Base-by-base conservation (phyloP, 1,140 invertebrate species). In the Mamestra configurata region DNA sequence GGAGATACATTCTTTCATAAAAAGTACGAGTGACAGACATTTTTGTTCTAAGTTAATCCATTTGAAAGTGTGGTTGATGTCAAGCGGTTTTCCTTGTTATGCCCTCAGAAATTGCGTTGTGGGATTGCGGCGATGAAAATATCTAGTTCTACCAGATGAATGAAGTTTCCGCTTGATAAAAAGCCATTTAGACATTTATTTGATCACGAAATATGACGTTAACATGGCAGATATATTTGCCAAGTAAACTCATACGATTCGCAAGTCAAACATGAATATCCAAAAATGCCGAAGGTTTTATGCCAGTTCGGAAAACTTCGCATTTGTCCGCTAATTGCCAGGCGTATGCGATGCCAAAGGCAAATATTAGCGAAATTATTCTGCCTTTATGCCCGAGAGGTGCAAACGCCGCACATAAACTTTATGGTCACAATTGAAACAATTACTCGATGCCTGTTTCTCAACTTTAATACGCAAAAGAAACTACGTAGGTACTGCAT, bases 351-450 rank as follows among this genome's bases (percentile, higher is more conserved):
- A 40, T 49, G 40, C 15, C 24, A 53, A 71, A 49, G n/a, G 46
- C 68, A 71, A 71, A 71, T 51, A 71, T 53, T 71, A 27, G 46
- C 35, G 4, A 53, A 8, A 18, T 71, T 7, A 46, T 71, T 51
- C 18, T 24, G 2, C 11, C 24, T 53, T 53, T 31, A 20, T 18
- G 7, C 8, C 40, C 35, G 4, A 15, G 13, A 59, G 11, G 24
- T 35, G 24, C n/a, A 53, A 51, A 71, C 37, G 40, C 8, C 13
- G 13, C 20, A 49, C 40, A 49, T 49, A 49, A 70, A 70, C 20
- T 70, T 22, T 37, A 70, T 70, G 66, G 6, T 27, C 40, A 49
- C 40, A 46, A 43, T 68, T 68, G 64, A 68, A 68, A 46, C 37
- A 68, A 46, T 15, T 27, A 24, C 22, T 70, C 66, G 20, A 46